phyloP scores from a whole-genome alignment of 2,888 invertebrate genomes.

The Cryptosula pallasiana region DNA sequence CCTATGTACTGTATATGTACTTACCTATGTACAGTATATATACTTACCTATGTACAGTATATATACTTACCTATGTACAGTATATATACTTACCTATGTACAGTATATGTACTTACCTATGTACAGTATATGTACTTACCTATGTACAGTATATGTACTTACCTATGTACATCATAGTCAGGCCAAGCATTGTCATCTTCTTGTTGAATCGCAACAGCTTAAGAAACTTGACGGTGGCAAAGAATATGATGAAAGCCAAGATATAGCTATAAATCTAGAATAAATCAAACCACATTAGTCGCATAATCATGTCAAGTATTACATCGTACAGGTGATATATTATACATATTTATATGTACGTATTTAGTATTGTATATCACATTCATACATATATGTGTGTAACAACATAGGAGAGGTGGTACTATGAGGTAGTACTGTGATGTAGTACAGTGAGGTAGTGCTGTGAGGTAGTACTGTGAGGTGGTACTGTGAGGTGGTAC shows the following conservation, averaged over 20 bases:
- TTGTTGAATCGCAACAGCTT: constrained; percentile 50
- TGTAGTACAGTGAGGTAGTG: too few species aligned
- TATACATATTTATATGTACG: too few species aligned
- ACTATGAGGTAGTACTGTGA: too few species aligned
- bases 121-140: background rate
- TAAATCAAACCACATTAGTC: too few species aligned
- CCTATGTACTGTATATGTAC: background rate
- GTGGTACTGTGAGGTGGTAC: too few species aligned
- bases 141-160: background rate
- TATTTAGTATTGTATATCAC: background rate
- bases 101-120: too few species aligned
- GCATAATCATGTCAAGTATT: background rate
- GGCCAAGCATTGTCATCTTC: constrained; percentile 39
- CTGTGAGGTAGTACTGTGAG: too few species aligned
- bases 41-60: background rate
- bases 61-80: too few species aligned
- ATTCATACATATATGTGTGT: background rate
- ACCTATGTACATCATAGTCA: constrained; percentile 32
- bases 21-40: background rate
- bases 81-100: too few species aligned
- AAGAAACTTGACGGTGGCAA: constrained; percentile 51
- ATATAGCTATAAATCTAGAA: constrained; percentile 42
- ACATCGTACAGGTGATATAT: too few species aligned
- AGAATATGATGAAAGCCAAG: constrained; percentile 49
- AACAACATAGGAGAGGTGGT: too few species aligned